Evolutionary conservation across 2,797 vertebrate species (phyloP).

Genomic region (Alcedo quadribrachys): DNA sequence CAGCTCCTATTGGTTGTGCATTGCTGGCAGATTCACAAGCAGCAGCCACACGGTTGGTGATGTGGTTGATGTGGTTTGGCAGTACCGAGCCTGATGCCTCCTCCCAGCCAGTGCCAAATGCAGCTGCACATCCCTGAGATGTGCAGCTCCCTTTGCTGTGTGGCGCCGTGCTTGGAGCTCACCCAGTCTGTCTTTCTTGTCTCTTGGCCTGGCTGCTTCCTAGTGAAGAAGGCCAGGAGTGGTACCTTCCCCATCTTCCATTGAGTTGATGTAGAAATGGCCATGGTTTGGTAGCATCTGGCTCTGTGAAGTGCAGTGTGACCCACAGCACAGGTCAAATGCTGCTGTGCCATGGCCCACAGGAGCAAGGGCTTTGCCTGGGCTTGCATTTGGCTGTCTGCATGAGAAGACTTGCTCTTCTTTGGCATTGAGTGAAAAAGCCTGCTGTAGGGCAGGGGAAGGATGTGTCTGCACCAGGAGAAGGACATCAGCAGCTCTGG

Average conservation of each 20-base stretch:
- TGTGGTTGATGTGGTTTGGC: slow-evolving; percentile 42
- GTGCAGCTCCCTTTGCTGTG: background rate
- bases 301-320: background rate
- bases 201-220: background rate
- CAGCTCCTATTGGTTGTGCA: background rate
- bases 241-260: no score
- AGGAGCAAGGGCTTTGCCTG: background rate
- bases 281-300: background rate
- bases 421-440: background rate
- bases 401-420: background rate
- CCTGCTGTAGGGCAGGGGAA: background rate
- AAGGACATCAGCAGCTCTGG: background rate
- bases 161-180: background rate
- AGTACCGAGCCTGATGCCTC: background rate
- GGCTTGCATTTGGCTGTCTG: background rate
- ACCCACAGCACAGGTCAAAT: background rate
- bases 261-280: accelerated
- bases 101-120: background rate
- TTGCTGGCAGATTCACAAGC: slow-evolving; percentile 8
- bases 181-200: background rate
- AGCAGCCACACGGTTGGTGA: background rate
- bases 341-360: background rate
- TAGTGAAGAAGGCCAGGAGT: background rate
- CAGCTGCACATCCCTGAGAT: background rate
- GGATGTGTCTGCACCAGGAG: background rate